phyloP scores from a whole-genome alignment of 1,140 invertebrate genomes.

The Zaprionus taronus region DNA sequence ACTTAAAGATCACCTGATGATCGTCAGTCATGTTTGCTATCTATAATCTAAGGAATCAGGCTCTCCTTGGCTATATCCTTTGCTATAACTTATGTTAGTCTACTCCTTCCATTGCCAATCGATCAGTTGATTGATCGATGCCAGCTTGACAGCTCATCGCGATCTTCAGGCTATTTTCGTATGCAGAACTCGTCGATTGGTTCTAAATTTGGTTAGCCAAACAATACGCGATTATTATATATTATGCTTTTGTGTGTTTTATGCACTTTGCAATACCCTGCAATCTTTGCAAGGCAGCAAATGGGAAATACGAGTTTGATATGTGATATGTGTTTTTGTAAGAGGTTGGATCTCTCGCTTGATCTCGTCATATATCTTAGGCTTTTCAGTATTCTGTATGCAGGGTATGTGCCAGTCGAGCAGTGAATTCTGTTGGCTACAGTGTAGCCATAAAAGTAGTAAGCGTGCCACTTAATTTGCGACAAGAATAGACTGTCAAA shows the following conservation, averaged over 20 bases:
- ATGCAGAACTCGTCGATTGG: constrained; percentile 62
- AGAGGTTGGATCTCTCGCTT: neutral
- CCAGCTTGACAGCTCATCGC: constrained; percentile 44
- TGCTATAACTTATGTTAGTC: neutral
- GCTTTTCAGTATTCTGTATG: neutral
- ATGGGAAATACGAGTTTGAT: neutral
- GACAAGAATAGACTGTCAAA: constrained; percentile 47
- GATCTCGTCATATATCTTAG: neutral
- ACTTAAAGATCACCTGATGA: neutral
- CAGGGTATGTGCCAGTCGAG: constrained; percentile 9
- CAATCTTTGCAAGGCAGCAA: neutral
- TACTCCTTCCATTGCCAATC: constrained; percentile 10
- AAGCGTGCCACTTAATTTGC: constrained; percentile 68
- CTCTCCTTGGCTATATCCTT: neutral
- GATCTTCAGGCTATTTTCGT: constrained; percentile 32
- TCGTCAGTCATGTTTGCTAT: neutral
- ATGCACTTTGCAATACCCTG: constrained; percentile 54
- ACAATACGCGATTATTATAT: constrained; percentile 75
- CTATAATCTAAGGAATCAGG: neutral
- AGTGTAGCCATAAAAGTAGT: constrained; percentile 59
- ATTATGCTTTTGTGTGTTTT: constrained; percentile 58
- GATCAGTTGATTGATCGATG: constrained; percentile 50
- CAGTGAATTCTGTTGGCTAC: constrained; percentile 1
- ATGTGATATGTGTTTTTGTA: neutral
- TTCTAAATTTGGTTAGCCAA: constrained; percentile 71